phyloP scores from a whole-genome alignment of 2,113 vertebrate genomes.

The Alethe diademata region DNA sequence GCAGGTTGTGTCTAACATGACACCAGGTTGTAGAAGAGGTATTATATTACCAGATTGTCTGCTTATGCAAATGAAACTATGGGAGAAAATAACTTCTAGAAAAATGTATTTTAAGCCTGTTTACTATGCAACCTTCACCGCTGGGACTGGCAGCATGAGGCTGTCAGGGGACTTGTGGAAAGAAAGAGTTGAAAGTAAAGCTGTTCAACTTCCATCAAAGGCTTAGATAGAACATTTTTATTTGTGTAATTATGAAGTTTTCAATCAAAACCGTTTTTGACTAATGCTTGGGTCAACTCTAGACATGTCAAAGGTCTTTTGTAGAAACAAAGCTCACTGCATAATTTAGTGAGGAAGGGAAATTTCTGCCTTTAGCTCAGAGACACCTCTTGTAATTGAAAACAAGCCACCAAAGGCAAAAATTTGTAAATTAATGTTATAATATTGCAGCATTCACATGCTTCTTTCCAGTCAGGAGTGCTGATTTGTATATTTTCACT shows the following conservation, averaged over 20 bases:
- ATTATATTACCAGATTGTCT: background rate
- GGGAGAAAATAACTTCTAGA: background rate
- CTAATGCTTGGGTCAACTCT: background rate
- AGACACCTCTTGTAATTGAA: background rate
- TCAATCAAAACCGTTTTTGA: background rate
- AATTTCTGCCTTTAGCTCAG: background rate
- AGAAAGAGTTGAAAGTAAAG: slow-evolving; percentile 12
- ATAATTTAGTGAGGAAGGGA: background rate
- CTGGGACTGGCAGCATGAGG: background rate
- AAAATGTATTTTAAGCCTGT: slow-evolving; percentile 2
- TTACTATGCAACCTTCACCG: background rate
- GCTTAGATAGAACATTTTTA: background rate
- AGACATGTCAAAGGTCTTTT: background rate
- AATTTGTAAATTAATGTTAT: background rate
- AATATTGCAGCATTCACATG: background rate
- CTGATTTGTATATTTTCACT: background rate
- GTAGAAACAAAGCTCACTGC: background rate
- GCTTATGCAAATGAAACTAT: background rate
- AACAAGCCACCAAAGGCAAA: background rate
- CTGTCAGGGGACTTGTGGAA: background rate
- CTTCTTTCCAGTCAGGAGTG: background rate
- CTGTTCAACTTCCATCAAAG: slow-evolving; percentile 2
- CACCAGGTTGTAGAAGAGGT: background rate
- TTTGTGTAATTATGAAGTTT: slow-evolving; percentile 2
- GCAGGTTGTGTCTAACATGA: background rate